Base-by-base conservation (phyloP, 2,113 vertebrate species). In the Gallinago media region DNA sequence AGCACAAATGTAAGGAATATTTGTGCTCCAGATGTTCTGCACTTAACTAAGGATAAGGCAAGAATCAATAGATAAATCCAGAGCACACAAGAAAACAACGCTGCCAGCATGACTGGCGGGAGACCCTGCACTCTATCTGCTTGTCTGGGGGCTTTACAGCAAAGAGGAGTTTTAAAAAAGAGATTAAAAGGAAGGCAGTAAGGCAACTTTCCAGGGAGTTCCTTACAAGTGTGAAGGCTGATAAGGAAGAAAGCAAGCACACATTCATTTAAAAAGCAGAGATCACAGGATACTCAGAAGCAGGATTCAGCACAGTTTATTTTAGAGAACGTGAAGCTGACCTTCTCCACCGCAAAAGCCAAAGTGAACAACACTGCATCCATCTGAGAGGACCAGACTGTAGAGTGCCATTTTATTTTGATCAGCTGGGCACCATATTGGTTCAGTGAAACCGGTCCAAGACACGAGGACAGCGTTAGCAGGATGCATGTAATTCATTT, bases 151-250 rank as follows among this genome's bases (percentile, higher is more conserved):
- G 46, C 27, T 85, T 77, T 36, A 50, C 3, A 73, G 46, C 49
- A 91, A 89, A 84, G 20, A 80, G 12, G 21, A 72, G 8, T 88
- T 95, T 71, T 2, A n/a, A 73, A 59, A 75, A 27, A 38, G 9
- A 18, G 5, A 27, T 40, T 58, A 52, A 79, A 74, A 90, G 47
- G 26, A 63, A 11, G 8, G 66, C 26, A 80, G 55, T 25, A 34
- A 80, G 25, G 38, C 29, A 93, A n/a, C 42, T 88, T 90, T 12
- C 58, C 76, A 68, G 32, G 25, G 49, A 88, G 75, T 4, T 75
- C 36, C 46, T 91, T 70, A 46, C 36, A 92, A 65, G 70, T n/a
- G 58, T 71, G 79, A 88, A 88, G 87, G 68, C 46, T 70, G 72
- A 42, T 83, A 66, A 42, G 42, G 44, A 86, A 78, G 66, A 65